These are phyloP conservation scores for Steinernema khuongi DNA, from an alignment of 1,140 invertebrate species.

Conservation along the genomic window DNA sequence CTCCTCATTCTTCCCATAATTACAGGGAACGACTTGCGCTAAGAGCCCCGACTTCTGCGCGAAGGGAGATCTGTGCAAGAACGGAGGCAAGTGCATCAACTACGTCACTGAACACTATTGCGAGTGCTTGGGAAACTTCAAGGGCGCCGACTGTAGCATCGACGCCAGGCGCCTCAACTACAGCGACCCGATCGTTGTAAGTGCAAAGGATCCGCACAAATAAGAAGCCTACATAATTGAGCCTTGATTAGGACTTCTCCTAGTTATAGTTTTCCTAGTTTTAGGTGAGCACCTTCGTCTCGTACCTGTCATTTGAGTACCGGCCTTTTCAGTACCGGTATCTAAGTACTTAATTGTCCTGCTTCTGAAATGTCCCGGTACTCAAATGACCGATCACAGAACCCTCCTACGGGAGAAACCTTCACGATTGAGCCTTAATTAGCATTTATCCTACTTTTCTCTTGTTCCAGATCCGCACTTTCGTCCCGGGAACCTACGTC, in stretches of 20 bases:
- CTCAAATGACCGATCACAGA: too few species aligned
- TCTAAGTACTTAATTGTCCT: too few species aligned
- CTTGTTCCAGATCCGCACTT: not conserved
- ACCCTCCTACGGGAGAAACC: too few species aligned
- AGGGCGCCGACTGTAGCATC: not conserved
- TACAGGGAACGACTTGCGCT: not conserved
- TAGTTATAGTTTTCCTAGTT: too few species aligned
- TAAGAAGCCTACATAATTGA: too few species aligned
- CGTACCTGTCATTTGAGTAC: too few species aligned
- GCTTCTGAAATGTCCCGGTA: too few species aligned
- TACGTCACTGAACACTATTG: not conserved
- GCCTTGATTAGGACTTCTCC: too few species aligned
- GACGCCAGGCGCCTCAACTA: not conserved
- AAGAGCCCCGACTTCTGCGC: conserved; percentile 7
- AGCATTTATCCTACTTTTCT: not conserved
- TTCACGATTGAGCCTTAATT: too few species aligned
- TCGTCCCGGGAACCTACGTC: not conserved
- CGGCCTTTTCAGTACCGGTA: too few species aligned
- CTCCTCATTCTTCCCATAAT: not conserved
- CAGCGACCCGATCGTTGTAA: not conserved
- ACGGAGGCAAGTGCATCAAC: not conserved
- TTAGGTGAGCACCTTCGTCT: too few species aligned
- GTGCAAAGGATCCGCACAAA: not conserved
- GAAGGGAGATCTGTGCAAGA: not conserved
- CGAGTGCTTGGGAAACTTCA: not conserved